These are phyloP conservation scores for Dendrocincla fuliginosa DNA, from an alignment of 2,797 vertebrate genomes.

Conservation along the genomic window DNA sequence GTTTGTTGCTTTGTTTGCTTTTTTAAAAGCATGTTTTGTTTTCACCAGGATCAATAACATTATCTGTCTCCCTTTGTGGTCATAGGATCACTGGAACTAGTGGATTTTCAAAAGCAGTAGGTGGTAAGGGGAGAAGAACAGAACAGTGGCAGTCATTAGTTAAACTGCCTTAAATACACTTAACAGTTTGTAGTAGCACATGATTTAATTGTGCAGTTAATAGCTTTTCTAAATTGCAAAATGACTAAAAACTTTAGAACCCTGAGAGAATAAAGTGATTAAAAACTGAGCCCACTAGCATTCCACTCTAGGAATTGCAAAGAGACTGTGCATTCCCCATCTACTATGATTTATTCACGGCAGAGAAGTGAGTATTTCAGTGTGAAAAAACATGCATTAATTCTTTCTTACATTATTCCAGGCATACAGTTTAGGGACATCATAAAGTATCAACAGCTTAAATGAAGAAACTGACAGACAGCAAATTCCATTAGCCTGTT, in stretches of 20 bases:
- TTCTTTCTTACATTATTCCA: not conserved
- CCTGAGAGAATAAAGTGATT: not conserved
- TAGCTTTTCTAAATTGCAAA: not conserved
- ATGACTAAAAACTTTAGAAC: not conserved
- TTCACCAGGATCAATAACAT: not conserved
- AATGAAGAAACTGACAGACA: slow-evolving; percentile 12
- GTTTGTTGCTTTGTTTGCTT: not conserved
- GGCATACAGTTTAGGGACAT: not conserved
- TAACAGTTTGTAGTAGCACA: not conserved
- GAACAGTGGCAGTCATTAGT: not conserved
- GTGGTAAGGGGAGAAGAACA: not conserved
- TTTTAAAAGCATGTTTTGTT: not conserved
- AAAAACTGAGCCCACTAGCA: not conserved
- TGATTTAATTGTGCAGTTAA: slow-evolving; percentile 33
- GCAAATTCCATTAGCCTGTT: not conserved
- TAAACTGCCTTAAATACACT: not conserved
- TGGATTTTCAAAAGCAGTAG: not conserved
- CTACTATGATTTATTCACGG: not conserved
- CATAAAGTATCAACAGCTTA: slow-evolving; percentile 9
- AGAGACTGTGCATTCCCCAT: not conserved
- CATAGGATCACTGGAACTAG: not conserved
- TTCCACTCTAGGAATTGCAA: not conserved
- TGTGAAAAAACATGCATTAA: not conserved
- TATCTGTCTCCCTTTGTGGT: not conserved
- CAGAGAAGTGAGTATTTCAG: not conserved